Evolutionary conservation across 2,888 invertebrate species (phyloP).

Genomic region (Meganola albula): DNA sequence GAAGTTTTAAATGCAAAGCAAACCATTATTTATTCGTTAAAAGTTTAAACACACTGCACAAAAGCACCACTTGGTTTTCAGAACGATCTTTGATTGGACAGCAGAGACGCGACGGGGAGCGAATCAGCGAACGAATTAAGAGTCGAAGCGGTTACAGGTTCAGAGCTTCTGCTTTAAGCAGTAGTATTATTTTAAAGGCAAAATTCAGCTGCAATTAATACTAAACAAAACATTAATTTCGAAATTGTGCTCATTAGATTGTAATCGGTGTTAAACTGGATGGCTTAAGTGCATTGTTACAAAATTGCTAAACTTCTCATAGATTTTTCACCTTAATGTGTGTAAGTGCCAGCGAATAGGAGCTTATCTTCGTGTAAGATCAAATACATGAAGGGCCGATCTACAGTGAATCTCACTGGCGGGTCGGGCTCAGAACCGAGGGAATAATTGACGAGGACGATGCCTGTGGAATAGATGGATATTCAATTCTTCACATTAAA

Average conservation of each 20-base stretch:
- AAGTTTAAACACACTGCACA: too few species aligned
- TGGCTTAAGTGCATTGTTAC: background rate
- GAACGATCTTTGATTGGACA: too few species aligned
- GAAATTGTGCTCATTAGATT: background rate
- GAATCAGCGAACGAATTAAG: background rate
- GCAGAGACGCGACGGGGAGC: too few species aligned
- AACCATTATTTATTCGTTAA: too few species aligned
- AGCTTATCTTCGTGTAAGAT: constrained; percentile 14
- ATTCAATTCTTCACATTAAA: background rate
- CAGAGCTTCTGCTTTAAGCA: background rate
- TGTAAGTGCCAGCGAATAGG: constrained; percentile 11
- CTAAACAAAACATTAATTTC: background rate
- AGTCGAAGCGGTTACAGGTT: background rate
- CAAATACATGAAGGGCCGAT: constrained; percentile 13
- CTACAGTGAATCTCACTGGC: constrained; percentile 9
- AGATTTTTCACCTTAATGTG: background rate
- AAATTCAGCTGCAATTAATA: too few species aligned
- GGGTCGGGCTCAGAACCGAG: background rate
- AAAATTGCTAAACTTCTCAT: background rate
- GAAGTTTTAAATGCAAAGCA: too few species aligned
- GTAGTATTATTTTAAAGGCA: too few species aligned
- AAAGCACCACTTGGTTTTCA: too few species aligned
- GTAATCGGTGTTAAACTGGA: background rate
- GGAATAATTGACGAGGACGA: background rate
- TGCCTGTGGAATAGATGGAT: background rate